phyloP scores from a whole-genome alignment of 2,888 invertebrate species.

The Pachydiplax longipennis region DNA sequence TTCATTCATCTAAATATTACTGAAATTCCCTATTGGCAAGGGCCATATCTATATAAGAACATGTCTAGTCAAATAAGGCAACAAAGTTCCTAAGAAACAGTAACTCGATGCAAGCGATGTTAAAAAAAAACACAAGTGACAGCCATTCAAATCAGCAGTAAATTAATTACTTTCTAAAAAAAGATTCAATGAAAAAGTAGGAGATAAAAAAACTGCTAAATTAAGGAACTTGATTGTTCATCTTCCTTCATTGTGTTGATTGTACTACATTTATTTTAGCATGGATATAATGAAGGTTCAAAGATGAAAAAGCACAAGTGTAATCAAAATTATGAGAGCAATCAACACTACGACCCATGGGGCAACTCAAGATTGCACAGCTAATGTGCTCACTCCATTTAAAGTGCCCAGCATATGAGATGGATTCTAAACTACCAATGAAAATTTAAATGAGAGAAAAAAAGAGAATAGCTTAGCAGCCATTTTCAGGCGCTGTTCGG shows the following conservation, averaged over 20 bases:
- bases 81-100: slow-evolving; percentile 17
- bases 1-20: slow-evolving; percentile 37
- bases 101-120: slow-evolving; percentile 32
- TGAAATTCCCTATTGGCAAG: slow-evolving; percentile 35
- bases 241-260: slow-evolving; percentile 21
- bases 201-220: not conserved
- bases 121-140: not conserved
- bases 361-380: slow-evolving; percentile 38
- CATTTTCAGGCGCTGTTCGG: slow-evolving; percentile 14
- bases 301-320: slow-evolving; percentile 34
- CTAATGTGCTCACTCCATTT: slow-evolving; percentile 24
- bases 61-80: slow-evolving; percentile 24
- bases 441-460: slow-evolving; percentile 30
- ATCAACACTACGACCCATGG: slow-evolving; percentile 37
- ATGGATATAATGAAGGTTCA: slow-evolving; percentile 25
- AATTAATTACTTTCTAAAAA: slow-evolving; percentile 1
- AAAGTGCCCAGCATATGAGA: slow-evolving; percentile 37
- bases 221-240: slow-evolving; percentile 30
- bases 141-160: slow-evolving; percentile 39
- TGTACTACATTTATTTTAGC: slow-evolving; percentile 3
- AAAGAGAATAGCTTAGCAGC: slow-evolving; percentile 38
- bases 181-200: not conserved
- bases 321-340: slow-evolving; percentile 38
- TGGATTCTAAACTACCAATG: slow-evolving; percentile 29
- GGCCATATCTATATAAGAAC: slow-evolving; percentile 39